A percentile compares a stretch with the other conserved stretches of the same genome.
Conservation (phyloP, 2,888 invertebrate genomes). For the Apeira syringaria region DNA sequence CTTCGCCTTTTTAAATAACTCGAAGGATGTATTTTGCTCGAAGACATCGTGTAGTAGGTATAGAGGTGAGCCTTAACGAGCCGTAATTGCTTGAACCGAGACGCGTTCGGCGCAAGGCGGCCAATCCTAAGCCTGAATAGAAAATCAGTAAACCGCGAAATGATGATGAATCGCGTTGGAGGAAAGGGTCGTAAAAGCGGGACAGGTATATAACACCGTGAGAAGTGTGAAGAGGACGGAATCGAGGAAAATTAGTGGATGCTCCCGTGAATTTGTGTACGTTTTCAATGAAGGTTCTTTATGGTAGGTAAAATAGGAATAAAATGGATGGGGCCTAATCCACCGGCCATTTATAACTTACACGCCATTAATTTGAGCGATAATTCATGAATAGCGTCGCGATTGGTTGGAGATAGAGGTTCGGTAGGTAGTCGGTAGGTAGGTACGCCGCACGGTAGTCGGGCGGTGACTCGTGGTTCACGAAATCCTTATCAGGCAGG, state of each 20-base stretch:
- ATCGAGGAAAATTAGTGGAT: conserved; percentile 73
- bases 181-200: conserved; percentile 68
- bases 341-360: conserved; percentile 81
- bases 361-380: conserved; percentile 83
- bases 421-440: conserved; percentile 35
- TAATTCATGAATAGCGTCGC: conserved; percentile 72
- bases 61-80: conserved; percentile 34
- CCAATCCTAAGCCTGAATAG: conserved; percentile 67
- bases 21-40: conserved; percentile 31
- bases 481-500: conserved; percentile 43
- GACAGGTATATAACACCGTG: conserved; percentile 41
- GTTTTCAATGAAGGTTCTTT: conserved; percentile 82
- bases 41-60: conserved; percentile 17
- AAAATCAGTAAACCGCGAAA: conserved; percentile 82
- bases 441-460: conserved; percentile 42
- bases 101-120: conserved; percentile 43
- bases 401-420: conserved; percentile 72
- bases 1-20: conserved; percentile 49
- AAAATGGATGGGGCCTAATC: conserved; percentile 80
- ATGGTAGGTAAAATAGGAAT: conserved; percentile 82
- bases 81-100: conserved; percentile 35
- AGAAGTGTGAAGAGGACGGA: conserved; percentile 52
- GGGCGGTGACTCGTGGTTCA: conserved; percentile 37
- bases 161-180: conserved; percentile 79
- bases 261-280: conserved; percentile 81